Base-by-base conservation (phyloP, 2,888 invertebrate genomes). In the Neoascia interrupta region DNA sequence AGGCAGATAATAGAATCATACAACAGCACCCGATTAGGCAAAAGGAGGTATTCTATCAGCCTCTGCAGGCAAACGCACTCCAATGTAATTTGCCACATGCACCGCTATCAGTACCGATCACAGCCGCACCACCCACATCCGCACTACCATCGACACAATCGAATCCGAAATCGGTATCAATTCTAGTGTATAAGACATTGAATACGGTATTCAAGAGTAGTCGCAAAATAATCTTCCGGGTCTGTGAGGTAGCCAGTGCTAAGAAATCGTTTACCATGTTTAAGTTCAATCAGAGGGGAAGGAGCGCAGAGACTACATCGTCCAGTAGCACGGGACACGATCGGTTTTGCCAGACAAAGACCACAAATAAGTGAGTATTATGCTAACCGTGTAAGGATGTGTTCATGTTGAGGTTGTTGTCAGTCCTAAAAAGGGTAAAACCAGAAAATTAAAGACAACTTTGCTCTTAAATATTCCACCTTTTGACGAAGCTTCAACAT, bases 321-420 rank as follows among this genome's bases (percentile, higher is more conserved):
- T 83, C 83, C 45, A 92, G 91, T 81, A 92, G 93, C 1, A 95
- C 94, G 5, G 95, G 95, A 0, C 95, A 95, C 84, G 95, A 95
- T 84, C 90, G 94, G 83, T 95, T 95, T 86, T 95, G 94, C 84
- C 93, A 94, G 85, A 92, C 93, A 68, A 89, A 94, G 0, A 85
- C 86, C 18, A 85, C 87, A 63, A 87, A 88, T 82, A 89, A 90
- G 83, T 88, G 90, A 85, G 89, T 87, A 85, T 23, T 19, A 31
- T 8, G 8, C 31, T n/a, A n/a, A n/a, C n/a, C n/a, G n/a, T n/a
- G n/a, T n/a, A n/a, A n/a, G n/a, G n/a, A n/a, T n/a, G n/a, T n/a
- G n/a, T n/a, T n/a, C n/a, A n/a, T n/a, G n/a, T n/a, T n/a, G n/a
- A n/a, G n/a, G n/a, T n/a, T n/a, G n/a, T n/a, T n/a, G n/a, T n/a